phyloP scores from a whole-genome alignment of 2,797 vertebrate genomes.

The Glyptemys insculpta region DNA sequence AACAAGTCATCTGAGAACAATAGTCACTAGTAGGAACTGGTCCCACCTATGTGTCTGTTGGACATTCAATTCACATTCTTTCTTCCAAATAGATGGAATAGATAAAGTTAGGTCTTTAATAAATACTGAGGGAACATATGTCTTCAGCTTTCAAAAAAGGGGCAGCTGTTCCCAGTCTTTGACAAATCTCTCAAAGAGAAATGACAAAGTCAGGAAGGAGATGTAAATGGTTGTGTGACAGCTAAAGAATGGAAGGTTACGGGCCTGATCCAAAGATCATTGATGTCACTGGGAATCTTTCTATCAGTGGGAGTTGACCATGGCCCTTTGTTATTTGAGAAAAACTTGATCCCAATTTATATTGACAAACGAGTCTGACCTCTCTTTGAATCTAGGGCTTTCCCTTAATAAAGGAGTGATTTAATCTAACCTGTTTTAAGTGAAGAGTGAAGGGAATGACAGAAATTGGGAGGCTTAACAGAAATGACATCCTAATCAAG shows the following conservation, averaged over 20 bases:
- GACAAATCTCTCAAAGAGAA: rapidly evolving
- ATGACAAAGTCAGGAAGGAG: not conserved
- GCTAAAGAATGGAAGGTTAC: not conserved
- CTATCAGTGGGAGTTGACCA: not conserved
- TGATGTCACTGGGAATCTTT: not conserved
- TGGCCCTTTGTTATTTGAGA: not conserved
- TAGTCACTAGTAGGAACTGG: not conserved
- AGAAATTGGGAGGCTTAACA: rapidly evolving
- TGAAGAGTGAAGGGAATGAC: not conserved
- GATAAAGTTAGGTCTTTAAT: not conserved
- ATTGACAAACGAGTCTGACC: not conserved
- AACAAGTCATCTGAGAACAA: not conserved
- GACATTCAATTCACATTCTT: not conserved
- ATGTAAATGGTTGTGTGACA: not conserved
- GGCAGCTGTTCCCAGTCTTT: not conserved
- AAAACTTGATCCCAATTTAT: not conserved
- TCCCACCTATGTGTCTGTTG: not conserved
- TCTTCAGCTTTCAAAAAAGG: not conserved
- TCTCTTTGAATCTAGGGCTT: not conserved
- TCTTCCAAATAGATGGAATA: not conserved
- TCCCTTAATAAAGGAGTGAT: not conserved
- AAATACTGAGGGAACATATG: not conserved
- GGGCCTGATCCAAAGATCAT: not conserved
- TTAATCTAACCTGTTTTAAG: not conserved
- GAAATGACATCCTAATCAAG: rapidly evolving